Conservation (phyloP, 1,140 invertebrate species). For the Acyrthosiphon pisum region DNA sequence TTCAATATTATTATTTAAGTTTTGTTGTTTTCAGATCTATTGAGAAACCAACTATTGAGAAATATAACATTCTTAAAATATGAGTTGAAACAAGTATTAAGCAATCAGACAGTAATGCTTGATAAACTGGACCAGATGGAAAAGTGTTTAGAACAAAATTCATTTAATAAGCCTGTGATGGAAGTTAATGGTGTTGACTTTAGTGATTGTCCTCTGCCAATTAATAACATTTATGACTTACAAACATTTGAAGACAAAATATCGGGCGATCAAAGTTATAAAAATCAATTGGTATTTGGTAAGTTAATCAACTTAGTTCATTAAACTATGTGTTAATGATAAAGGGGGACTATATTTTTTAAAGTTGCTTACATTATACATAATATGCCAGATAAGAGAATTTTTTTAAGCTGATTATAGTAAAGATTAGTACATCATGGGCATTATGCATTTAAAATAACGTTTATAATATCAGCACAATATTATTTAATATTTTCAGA, state of each 20-base stretch:
- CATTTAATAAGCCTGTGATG: too few species aligned
- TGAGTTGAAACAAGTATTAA: too few species aligned
- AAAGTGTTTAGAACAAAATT: too few species aligned
- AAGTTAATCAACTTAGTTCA: not conserved
- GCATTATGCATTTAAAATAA: not conserved
- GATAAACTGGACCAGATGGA: too few species aligned
- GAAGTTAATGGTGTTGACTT: not conserved
- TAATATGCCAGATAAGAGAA: not conserved
- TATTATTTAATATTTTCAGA: not conserved
- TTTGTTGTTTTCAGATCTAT: too few species aligned
- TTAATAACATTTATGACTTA: not conserved
- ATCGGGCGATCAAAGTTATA: not conserved
- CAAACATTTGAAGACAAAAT: not conserved
- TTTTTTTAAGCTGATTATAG: not conserved
- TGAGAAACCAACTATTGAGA: too few species aligned
- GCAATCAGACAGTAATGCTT: too few species aligned
- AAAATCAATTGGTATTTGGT: not conserved
- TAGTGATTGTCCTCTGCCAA: not conserved
- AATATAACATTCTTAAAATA: too few species aligned
- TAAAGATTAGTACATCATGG: not conserved
- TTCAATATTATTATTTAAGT: too few species aligned
- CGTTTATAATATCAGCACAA: not conserved
- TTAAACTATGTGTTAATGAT: too few species aligned
- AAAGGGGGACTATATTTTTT: not conserved
- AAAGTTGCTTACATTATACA: not conserved